Base-by-base conservation (phyloP, 2,113 vertebrate species). In the Terrapene triunguis region DNA sequence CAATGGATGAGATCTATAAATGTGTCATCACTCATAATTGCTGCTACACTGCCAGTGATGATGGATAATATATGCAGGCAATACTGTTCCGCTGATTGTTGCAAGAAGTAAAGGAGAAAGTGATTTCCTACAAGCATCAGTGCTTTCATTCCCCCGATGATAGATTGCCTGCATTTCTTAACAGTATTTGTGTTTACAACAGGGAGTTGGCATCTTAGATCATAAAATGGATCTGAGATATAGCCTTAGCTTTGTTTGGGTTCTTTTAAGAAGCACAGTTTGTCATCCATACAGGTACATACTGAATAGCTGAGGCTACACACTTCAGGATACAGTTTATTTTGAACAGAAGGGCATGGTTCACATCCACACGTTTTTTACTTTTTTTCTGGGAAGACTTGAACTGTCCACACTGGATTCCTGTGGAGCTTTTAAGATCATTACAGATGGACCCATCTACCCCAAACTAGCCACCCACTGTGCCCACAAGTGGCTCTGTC, bases 51-150 rank as follows among this genome's bases (percentile, higher is more conserved):
- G 76, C 53, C 5, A 48, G 65, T 92, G 50, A 0, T 76, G 8
- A 74, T 76, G 44, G 84, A 54, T 12, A 32, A 9, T 14, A 54
- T 44, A 51, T 42, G 65, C 1, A 95, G 55, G 42, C 2, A 83
- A 79, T 27, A 8, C 7, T 90, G 78, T 96, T 62, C 57, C 93
- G 4, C 42, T 89, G 27, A 50, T 25, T 57, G 11, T 89, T 86
- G 80, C 3, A 4, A 92, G 76, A 95, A 48, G 29, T 81, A 82
- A 94, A 86, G 12, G 1, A 1, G 85, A 62, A 72, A 91, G 32
- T 80, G 78, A 84, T 84, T 95, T 97, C 80, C 65, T 80, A 6
- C 27, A 90, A 95, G 93, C 5, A 51, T 24, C 3, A 57, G 38
- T 57, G 22, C 0, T 79, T 65, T 94, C 42, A 76, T 27, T 76